Conservation (phyloP, 1,140 invertebrate genomes). For the Psilanteris sp. region DNA sequence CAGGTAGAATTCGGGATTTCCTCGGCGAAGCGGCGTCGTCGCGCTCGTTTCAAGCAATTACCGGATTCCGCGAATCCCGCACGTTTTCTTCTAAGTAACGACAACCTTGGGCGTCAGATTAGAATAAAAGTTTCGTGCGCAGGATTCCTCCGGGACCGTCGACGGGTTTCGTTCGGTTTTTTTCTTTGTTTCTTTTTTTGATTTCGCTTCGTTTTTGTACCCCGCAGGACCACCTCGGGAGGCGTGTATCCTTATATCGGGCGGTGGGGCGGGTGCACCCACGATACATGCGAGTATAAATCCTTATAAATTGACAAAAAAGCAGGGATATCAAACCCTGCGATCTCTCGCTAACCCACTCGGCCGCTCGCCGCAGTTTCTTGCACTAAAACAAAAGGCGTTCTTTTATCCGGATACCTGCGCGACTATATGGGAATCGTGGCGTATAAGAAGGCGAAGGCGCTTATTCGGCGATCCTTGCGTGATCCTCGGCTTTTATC, state of each 20-base stretch:
- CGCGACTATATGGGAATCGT: slow-evolving; percentile 55
- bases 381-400: slow-evolving; percentile 70
- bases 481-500: slow-evolving; percentile 55
- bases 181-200: slow-evolving; percentile 11
- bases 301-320: slow-evolving; percentile 77
- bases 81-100: slow-evolving; percentile 23
- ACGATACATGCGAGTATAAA: slow-evolving; percentile 69
- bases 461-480: slow-evolving; percentile 58
- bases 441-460: slow-evolving; percentile 17
- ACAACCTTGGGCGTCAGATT: slow-evolving; percentile 17
- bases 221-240: slow-evolving; percentile 54
- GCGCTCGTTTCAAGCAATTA: too few species aligned
- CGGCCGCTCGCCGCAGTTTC: slow-evolving; percentile 50
- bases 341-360: slow-evolving; percentile 70
- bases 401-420: slow-evolving; percentile 64
- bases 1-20: too few species aligned
- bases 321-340: slow-evolving; percentile 68
- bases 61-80: slow-evolving; percentile 27
- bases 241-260: slow-evolving; percentile 38
- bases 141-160: too few species aligned
- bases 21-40: too few species aligned
- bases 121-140: slow-evolving; percentile 41
- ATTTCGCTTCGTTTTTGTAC: too few species aligned
- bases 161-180: too few species aligned
- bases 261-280: slow-evolving; percentile 38